phyloP scores from a whole-genome alignment of 2,888 invertebrate genomes.

The Chrysopilus asiliformis region DNA sequence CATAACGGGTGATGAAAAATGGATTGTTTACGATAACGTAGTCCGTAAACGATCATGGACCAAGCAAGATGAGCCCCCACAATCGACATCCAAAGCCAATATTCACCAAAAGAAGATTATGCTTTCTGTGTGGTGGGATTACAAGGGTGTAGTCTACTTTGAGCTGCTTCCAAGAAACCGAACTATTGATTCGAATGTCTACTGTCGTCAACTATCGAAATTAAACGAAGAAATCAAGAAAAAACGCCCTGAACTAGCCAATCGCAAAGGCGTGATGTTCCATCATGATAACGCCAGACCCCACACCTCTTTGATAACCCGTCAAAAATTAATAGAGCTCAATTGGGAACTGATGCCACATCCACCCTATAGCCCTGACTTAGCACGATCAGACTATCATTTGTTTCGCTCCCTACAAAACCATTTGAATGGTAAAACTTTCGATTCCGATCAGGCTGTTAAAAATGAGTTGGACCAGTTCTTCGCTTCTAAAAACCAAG shows the following conservation, averaged over 20 bases:
- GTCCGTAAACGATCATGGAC: too few species aligned
- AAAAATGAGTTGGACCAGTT: too few species aligned
- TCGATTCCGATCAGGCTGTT: neutral
- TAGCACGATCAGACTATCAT: neutral
- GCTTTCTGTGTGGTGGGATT: constrained; percentile 5
- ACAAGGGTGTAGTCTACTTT: neutral
- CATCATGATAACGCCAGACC: neutral
- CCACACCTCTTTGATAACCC: neutral
- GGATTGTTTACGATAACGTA: constrained; percentile 9
- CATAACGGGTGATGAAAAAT: constrained; percentile 8
- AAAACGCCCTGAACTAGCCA: neutral
- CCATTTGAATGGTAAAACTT: neutral
- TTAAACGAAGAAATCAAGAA: neutral
- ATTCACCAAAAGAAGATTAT: constrained; percentile 6
- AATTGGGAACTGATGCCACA: neutral
- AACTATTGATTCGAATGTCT: neutral
- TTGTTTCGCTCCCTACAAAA: neutral
- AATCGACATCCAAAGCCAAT: constrained; percentile 3
- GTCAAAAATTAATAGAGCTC: neutral
- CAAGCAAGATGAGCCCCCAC: constrained; percentile 1
- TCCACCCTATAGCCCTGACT: neutral
- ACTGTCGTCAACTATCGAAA: neutral
- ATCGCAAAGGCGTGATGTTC: neutral
- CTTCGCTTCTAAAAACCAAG: too few species aligned
- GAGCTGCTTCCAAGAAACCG: neutral